These are phyloP conservation scores for Liposcelis brunnea DNA, from an alignment of 2,888 invertebrate genomes.

Conservation along the genomic window DNA sequence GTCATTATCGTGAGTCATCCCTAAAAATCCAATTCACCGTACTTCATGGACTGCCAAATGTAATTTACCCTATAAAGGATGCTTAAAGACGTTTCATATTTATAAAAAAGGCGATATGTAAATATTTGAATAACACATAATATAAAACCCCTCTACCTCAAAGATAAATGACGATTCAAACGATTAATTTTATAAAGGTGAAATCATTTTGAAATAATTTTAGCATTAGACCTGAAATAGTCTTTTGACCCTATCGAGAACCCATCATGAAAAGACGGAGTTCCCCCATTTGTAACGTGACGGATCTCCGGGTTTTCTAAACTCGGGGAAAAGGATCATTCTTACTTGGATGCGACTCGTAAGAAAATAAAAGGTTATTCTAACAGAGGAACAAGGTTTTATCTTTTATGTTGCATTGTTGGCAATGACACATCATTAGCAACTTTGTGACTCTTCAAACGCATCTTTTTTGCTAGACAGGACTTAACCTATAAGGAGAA, in stretches of 20 bases:
- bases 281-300: no score
- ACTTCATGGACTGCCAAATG: slow-evolving; percentile 1
- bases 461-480: no score
- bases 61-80: slow-evolving; percentile 3
- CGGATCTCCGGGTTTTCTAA: no score
- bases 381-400: no score
- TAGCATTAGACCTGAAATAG: slow-evolving; percentile 1
- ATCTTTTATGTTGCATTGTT: background rate
- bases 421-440: slow-evolving; percentile 8
- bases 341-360: no score
- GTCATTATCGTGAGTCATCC: background rate
- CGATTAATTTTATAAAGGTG: slow-evolving; percentile 8
- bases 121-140: slow-evolving; percentile 8
- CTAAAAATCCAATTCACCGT: background rate
- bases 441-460: no score
- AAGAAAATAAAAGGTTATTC: no score
- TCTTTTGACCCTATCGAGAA: no score
- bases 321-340: no score
- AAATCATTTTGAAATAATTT: slow-evolving; percentile 1
- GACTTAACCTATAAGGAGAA: no score
- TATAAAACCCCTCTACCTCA: background rate
- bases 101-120: slow-evolving; percentile 4
- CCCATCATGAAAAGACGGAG: no score
- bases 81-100: background rate
- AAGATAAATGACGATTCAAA: background rate